Conservation (phyloP, 2,797 vertebrate species). For the Gallinago stenura region DNA sequence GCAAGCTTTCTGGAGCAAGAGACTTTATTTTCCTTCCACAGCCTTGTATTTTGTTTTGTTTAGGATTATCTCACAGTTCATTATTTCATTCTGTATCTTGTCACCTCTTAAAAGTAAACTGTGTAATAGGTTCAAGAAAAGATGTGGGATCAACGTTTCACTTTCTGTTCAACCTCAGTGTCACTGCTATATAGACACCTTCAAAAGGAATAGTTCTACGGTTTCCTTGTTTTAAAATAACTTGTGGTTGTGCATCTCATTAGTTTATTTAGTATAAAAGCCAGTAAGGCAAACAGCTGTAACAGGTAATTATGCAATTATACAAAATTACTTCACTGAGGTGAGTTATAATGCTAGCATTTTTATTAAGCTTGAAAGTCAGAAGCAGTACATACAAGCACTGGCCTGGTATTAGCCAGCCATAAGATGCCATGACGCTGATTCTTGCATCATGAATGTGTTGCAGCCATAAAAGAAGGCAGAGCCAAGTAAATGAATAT, state of each 20-base stretch:
- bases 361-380: not conserved
- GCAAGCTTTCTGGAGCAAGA: not conserved
- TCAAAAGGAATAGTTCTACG: not conserved
- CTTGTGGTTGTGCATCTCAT: not conserved
- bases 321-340: slow-evolving; percentile 31
- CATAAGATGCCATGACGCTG: not conserved
- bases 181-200: not conserved
- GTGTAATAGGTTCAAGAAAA: not conserved
- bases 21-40: not conserved
- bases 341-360: not conserved
- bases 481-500: not conserved
- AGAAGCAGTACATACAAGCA: not conserved
- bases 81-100: not conserved
- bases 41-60: not conserved
- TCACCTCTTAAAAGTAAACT: not conserved
- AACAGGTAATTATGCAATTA: slow-evolving; percentile 33
- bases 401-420: not conserved
- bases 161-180: not conserved
- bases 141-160: not conserved
- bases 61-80: not conserved
- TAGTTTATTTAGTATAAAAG: slow-evolving; percentile 31
- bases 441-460: not conserved
- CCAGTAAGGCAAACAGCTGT: slow-evolving; percentile 47
- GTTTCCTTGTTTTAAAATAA: slow-evolving; percentile 39
- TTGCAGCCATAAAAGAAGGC: not conserved